Conservation (phyloP, 2,797 vertebrate species). For the Spea hammondii region DNA sequence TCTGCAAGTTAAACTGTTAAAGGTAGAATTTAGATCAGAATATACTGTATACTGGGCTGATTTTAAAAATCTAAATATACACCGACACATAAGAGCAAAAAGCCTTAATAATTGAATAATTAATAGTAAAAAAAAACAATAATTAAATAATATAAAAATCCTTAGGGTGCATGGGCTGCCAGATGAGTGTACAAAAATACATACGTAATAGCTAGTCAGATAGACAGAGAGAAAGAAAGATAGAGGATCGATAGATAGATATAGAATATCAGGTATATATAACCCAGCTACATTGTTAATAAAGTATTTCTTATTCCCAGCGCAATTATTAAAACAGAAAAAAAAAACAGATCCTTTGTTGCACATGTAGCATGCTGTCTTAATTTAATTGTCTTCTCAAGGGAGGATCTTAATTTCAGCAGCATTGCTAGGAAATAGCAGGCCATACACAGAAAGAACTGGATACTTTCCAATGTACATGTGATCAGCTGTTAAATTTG, state of each 20-base stretch:
- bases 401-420: constrained; percentile 69
- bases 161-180: no score
- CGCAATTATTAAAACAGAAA: constrained; percentile 47
- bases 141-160: no score
- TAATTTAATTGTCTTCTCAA: constrained; percentile 72
- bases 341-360: constrained; percentile 60
- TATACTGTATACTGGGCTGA: no score
- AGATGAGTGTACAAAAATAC: no score
- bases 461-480: constrained; percentile 63
- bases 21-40: no score
- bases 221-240: neutral
- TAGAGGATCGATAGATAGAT: neutral
- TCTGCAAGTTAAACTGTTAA: no score
- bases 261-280: neutral
- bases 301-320: neutral
- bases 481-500: constrained; percentile 65
- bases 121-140: no score
- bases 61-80: no score
- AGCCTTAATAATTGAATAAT: no score
- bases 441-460: constrained; percentile 61
- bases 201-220: no score
- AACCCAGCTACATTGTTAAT: neutral
- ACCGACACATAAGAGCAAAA: no score
- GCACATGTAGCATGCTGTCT: constrained; percentile 62
- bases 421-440: constrained; percentile 62